Base-by-base conservation (phyloP, 2,113 vertebrate genomes). In the Mixornis gularis region DNA sequence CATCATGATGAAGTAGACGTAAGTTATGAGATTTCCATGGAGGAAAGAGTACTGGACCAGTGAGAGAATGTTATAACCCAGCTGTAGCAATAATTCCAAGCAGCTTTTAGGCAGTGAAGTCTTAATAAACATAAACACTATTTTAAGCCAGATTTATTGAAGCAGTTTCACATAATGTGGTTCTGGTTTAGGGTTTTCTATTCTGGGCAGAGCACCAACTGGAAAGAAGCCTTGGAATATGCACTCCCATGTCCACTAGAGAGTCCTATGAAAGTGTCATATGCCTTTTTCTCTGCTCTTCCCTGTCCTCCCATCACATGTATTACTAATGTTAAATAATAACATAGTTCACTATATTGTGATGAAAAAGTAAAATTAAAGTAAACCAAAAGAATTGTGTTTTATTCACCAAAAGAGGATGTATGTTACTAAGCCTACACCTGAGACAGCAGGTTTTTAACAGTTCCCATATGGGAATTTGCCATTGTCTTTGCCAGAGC, bases 51-150 rank as follows among this genome's bases (percentile, higher is more conserved):
- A 87, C 78, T 87, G 80, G 73, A 90, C 66, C 21, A 89, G 40
- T 55, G 62, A 92, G 51, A 85, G 58, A 93, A 92, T 93, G 92
- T 69, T 95, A 95, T 90, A 92, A 89, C 63, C 86, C 92, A 95
- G 92, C 77, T 96, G 89, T 70, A 92, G 89, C 74, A 96, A 95
- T 93, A 96, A 92, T 93, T 96, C 84, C 87, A 91, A 85, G 66
- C 77, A 92, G 85, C 78, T 95, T 91, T 96, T 59, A 76, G 89
- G 38, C 78, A 41, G 34, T 91, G 73, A 93, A 93, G 89, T 77
- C 79, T 92, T 89, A 96, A 95, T 95, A 96, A 96, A 95, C 73
- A 93, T 92, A 92, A 96, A 96, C 86, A 94, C 91, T 96, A 87
- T 41, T 95, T 65, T 77, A 79, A 94, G 66, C 74, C 70, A 96